Base-by-base conservation (phyloP, 2,797 vertebrate genomes). In the Vireo griseus region DNA sequence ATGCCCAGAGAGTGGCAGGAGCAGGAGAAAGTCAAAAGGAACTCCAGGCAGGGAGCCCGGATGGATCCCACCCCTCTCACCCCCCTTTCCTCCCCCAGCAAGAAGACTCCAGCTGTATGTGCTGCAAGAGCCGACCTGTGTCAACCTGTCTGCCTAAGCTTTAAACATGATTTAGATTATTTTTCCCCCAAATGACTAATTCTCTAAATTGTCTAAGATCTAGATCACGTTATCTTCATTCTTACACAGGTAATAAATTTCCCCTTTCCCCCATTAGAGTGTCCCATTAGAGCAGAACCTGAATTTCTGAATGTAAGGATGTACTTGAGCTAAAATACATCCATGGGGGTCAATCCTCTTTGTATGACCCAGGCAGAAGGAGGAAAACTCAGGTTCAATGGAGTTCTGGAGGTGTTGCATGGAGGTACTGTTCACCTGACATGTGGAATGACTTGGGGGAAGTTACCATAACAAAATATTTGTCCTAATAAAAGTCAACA, bases 1-100 rank as follows among this genome's bases (percentile, higher is more conserved):
- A 67, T 88, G 67, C 29, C 61, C 66, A 45, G 87, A 42, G 73
- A 59, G 21, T 72, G 71, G 21, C 66, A 57, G 40, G 58, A 82
- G 78, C 66, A 72, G 86, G 33, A 17, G 74, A 45, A 63, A 76
- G 78, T 35, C 81, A 62, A 85, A 80, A 88, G 55, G 73, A 89
- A 4, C 22, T 51, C 83, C 42, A 51, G 65, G 33, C 6, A 18
- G 76, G 31, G 50, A 75, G 63, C 25, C 44, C 47, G 58, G 35
- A 55, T 29, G 18, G 40, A 35, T 69, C 35, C 65, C n/a, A 83
- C 25, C n/a, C 45, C 80, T 39, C 73, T 82, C 42, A 33, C 2
- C 15, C 22, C 17, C 11, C 13, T 55, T 10, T 57, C 11, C 21
- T 59, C 16, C 21, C 26, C 20, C 35, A 83, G 26, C 72, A 62